These are phyloP conservation scores for Baryphthengus martii DNA, from an alignment of 2,113 vertebrate genomes.

Conservation along the genomic window DNA sequence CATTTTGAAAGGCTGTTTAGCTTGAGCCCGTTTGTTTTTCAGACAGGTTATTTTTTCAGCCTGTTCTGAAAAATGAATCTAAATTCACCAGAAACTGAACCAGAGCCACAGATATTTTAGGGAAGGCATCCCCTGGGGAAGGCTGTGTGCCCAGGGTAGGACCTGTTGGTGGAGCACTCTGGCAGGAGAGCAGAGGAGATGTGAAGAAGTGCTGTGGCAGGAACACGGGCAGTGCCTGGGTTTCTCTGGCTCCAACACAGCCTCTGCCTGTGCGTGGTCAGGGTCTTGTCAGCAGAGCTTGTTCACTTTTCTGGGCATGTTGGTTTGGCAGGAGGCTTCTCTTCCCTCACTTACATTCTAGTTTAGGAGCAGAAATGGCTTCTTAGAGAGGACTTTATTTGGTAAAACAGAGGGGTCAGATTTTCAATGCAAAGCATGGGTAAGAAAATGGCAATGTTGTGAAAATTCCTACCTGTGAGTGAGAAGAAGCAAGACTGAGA, in stretches of 20 bases:
- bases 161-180: neutral
- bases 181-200: neutral
- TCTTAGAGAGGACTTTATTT: neutral
- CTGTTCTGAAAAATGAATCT: neutral
- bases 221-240: neutral
- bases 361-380: neutral
- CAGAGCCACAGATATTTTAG: neutral
- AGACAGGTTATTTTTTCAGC: neutral
- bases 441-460: neutral
- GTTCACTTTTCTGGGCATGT: neutral
- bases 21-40: neutral
- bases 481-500: neutral
- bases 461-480: neutral
- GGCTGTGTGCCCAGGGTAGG: neutral
- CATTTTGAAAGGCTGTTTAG: neutral
- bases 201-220: neutral
- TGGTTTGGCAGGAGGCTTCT: neutral
- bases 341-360: neutral
- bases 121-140: neutral
- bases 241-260: accelerated
- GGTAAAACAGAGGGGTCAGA: neutral
- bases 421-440: neutral
- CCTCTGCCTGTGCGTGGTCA: neutral
- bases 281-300: neutral
- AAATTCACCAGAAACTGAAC: neutral